Base-by-base conservation (phyloP, 1,140 invertebrate genomes). In the Cecropterus lyciades region DNA sequence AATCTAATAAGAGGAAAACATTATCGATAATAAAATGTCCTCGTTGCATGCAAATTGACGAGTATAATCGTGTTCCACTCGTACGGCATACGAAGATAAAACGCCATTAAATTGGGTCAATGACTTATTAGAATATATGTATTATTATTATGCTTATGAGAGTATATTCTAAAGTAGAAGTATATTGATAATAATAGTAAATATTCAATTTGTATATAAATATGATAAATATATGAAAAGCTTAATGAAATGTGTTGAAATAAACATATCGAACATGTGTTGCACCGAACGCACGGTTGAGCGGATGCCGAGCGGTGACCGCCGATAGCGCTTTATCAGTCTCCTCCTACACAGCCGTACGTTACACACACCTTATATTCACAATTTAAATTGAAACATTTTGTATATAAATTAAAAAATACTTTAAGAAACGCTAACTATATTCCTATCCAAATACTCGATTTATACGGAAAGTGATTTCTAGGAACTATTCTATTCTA, bases 261-360 rank as follows among this genome's bases (percentile, higher is more conserved):
- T 5, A n/a, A 5, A 20, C 27, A n/a, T 37, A 37, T n/a, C 11
- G 33, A 11, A 6, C 49, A 17, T n/a, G 49, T 30, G n/a, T 9
- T 11, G 8, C n/a, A 13, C 20, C 11, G 20, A 7, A 3, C 48
- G 13, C 27, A 33, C 6, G 49, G n/a, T 33, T 7, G 0, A 27
- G 27, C 49, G 49, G 49, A 52, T 33, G 48, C 48, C 0, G 20
- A 27, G 24, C 48, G 49, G 24, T 30, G 49, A 52, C 49, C 24
- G 49, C 49, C 49, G 49, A 52, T 52, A 52, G 24, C 49, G 49
- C 49, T 27, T 51, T 52, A 52, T 52, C 49, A 52, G 27, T 13
- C 13, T n/a, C 49, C 11, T 14, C n/a, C 13, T 14, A 52, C 24
- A 33, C 13, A 8, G 3, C 24, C 40, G 40, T 14, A 14, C 40